Evolutionary conservation across 2,113 vertebrate genomes (phyloP).

Genomic region (Baryphthengus martii): DNA sequence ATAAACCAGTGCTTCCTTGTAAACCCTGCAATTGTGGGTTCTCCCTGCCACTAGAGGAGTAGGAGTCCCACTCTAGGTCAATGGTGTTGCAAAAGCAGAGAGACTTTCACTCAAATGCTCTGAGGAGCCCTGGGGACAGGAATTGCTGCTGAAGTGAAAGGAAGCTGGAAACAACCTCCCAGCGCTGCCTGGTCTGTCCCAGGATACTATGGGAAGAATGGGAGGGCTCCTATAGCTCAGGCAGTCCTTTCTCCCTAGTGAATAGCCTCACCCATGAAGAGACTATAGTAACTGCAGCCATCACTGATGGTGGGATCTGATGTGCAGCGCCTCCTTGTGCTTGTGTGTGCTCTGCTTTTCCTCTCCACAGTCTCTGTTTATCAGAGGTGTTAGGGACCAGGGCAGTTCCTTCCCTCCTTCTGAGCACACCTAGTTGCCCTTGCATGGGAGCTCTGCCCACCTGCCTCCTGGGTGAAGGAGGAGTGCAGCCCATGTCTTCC

Average conservation of each 20-base stretch:
- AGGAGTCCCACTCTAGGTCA: background rate
- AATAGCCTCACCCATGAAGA: too few species aligned
- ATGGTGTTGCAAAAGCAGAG: background rate
- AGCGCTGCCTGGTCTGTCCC: background rate
- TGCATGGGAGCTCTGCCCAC: background rate
- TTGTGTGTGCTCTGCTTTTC: rapidly evolving
- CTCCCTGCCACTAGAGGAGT: background rate
- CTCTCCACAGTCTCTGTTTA: background rate
- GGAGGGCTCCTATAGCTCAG: rapidly evolving
- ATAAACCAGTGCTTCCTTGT: background rate
- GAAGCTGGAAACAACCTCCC: background rate
- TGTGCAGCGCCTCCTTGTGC: background rate
- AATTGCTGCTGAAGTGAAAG: background rate
- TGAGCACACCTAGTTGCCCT: background rate
- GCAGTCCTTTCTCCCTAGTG: rapidly evolving
- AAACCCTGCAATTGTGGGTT: background rate
- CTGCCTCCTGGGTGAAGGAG: background rate
- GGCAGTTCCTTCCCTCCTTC: background rate
- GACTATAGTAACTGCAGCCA: background rate
- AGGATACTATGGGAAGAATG: rapidly evolving
- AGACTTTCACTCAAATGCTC: background rate
- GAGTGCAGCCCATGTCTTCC: background rate
- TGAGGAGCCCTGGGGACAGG: background rate
- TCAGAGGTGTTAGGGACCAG: background rate
- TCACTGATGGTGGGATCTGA: background rate